phyloP scores from a whole-genome alignment of 2,888 invertebrate species.

The Trisateles emortualis region DNA sequence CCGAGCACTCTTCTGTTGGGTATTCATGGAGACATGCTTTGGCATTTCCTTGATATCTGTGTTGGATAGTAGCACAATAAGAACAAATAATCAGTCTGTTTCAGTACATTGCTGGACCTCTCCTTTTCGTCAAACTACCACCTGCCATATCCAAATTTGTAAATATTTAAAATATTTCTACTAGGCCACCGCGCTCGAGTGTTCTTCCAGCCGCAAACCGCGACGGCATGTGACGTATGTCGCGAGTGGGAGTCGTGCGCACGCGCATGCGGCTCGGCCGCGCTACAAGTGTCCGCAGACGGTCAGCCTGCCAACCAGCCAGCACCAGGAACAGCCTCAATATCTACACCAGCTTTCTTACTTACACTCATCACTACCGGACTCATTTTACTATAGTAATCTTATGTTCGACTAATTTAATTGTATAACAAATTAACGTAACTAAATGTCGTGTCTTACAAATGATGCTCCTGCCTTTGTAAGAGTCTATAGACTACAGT shows the following conservation, averaged over 20 bases:
- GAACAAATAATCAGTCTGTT: no score
- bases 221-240: constrained; percentile 94
- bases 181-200: constrained; percentile 93
- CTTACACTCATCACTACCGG: constrained; percentile 23
- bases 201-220: constrained; percentile 91
- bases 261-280: constrained; percentile 71
- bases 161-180: not conserved
- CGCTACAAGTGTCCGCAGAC: constrained; percentile 52
- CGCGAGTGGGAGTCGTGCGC: constrained; percentile 84
- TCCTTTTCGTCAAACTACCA: no score
- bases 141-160: no score
- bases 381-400: constrained; percentile 21
- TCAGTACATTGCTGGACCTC: no score
- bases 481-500: no score
- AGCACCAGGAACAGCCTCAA: constrained; percentile 28
- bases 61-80: no score
- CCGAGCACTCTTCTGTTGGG: no score
- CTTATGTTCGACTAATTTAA: not conserved
- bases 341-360: constrained; percentile 12
- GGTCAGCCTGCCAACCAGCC: constrained; percentile 19
- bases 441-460: no score
- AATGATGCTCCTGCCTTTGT: no score
- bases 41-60: no score
- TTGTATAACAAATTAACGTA: no score
- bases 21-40: no score